Conservation (phyloP, 2,888 invertebrate genomes). For the Ethmia dodecea region DNA sequence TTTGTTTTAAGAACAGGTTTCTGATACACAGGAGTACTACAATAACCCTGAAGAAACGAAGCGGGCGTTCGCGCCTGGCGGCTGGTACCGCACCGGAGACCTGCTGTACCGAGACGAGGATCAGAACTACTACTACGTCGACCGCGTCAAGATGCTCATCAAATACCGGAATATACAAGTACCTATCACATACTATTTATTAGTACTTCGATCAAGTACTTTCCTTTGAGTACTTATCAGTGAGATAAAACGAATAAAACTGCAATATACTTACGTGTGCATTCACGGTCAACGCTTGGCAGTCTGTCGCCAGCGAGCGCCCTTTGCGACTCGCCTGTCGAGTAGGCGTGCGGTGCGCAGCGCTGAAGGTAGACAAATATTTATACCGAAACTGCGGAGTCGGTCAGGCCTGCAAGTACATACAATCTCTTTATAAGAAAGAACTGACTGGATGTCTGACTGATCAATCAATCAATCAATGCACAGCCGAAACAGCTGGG, state of each 20-base stretch:
- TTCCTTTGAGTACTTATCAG: neutral
- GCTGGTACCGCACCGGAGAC: constrained; percentile 32
- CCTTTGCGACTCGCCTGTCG: no score
- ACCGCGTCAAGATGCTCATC: constrained; percentile 32
- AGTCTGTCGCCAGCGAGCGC: neutral
- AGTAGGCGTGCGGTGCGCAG: neutral
- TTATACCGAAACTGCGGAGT: neutral
- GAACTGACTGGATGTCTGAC: neutral
- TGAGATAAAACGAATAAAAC: neutral
- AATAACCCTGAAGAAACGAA: constrained; percentile 31
- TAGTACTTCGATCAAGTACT: neutral
- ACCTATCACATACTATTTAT: neutral
- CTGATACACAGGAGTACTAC: constrained; percentile 26
- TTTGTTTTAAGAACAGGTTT: neutral
- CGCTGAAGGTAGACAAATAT: neutral
- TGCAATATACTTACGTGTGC: neutral
- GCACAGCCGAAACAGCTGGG: no score
- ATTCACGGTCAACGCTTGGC: neutral
- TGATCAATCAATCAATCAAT: no score
- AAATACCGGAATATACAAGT: constrained; percentile 18
- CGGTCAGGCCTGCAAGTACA: neutral
- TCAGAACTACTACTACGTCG: constrained; percentile 29
- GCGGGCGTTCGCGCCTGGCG: constrained; percentile 27
- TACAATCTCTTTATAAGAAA: neutral
- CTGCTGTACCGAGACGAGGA: constrained; percentile 31